These are phyloP conservation scores for Unio pictorum DNA, from an alignment of 2,888 invertebrate genomes.

Conservation along the genomic window DNA sequence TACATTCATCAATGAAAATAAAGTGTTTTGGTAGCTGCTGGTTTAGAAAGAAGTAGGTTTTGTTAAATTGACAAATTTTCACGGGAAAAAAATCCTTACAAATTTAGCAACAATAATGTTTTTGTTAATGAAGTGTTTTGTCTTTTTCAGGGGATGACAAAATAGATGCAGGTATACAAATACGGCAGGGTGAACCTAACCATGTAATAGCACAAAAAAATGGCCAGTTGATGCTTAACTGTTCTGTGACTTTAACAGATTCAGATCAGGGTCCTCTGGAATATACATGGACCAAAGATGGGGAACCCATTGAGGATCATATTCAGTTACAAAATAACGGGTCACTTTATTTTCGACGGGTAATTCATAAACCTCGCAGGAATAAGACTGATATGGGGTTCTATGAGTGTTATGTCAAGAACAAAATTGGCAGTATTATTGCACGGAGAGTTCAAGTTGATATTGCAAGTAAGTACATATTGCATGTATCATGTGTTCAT, in stretches of 20 bases:
- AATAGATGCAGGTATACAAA: slow-evolving; percentile 22
- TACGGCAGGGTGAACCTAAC: slow-evolving; percentile 22
- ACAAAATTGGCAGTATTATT: slow-evolving; percentile 25
- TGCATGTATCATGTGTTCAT: too few relatives aligned
- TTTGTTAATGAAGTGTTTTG: slow-evolving; percentile 1
- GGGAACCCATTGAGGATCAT: slow-evolving; percentile 27
- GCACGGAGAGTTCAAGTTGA: slow-evolving; percentile 25
- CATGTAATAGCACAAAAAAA: slow-evolving; percentile 46
- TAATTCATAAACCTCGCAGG: slow-evolving; percentile 39
- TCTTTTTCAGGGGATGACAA: slow-evolving; percentile 30
- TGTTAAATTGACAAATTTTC: too few relatives aligned
- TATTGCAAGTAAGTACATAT: slow-evolving; percentile 30
- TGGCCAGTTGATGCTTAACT: slow-evolving; percentile 41
- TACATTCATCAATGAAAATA: too few relatives aligned
- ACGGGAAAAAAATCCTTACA: too few relatives aligned
- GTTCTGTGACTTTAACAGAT: slow-evolving; percentile 34
- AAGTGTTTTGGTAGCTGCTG: too few relatives aligned
- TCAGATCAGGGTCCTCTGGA: slow-evolving; percentile 21
- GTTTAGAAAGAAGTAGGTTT: too few relatives aligned
- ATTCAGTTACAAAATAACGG: slow-evolving; percentile 43
- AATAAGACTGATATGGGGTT: slow-evolving; percentile 36
- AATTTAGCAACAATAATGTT: too few relatives aligned
- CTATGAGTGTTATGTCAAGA: slow-evolving; percentile 23
- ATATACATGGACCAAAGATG: slow-evolving; percentile 40
- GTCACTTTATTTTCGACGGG: slow-evolving; percentile 40